These are phyloP conservation scores for Tokudaia muenninki DNA, from an alignment of 2,797 vertebrate species.

Conservation along the genomic window DNA sequence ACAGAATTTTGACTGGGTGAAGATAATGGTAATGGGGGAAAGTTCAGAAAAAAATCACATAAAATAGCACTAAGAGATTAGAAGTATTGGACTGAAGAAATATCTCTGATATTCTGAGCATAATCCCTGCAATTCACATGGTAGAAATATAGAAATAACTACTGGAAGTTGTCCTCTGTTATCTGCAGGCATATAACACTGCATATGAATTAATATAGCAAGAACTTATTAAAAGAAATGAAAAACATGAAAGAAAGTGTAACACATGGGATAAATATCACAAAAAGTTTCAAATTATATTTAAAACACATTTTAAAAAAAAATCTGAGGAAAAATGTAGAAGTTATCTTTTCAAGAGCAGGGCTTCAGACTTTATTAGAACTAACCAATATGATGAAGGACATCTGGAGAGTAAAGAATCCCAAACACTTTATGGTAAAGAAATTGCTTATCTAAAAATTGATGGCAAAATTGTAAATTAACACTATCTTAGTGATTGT, in stretches of 20 bases:
- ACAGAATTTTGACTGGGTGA: too few relatives aligned
- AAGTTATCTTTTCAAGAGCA: neutral
- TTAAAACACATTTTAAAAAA: neutral
- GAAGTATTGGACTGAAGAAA: neutral
- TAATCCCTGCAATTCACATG: neutral
- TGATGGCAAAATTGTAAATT: neutral
- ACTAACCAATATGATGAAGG: neutral
- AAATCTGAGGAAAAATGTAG: neutral
- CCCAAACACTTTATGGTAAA: neutral
- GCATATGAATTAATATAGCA: neutral
- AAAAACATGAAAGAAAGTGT: neutral
- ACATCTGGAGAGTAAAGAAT: slow-evolving; percentile 1
- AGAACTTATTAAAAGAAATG: neutral
- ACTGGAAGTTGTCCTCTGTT: neutral
- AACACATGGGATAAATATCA: neutral
- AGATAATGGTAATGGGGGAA: too few relatives aligned
- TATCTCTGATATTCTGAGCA: neutral
- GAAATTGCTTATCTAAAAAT: neutral
- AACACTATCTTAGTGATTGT: neutral
- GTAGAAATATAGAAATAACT: neutral
- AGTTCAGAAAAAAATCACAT: too few relatives aligned
- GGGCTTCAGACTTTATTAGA: neutral
- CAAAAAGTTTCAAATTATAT: neutral
- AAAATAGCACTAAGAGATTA: neutral
- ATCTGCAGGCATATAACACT: neutral